Conservation (phyloP, 2,797 vertebrate genomes). For the Enteromius trimaculatus region DNA sequence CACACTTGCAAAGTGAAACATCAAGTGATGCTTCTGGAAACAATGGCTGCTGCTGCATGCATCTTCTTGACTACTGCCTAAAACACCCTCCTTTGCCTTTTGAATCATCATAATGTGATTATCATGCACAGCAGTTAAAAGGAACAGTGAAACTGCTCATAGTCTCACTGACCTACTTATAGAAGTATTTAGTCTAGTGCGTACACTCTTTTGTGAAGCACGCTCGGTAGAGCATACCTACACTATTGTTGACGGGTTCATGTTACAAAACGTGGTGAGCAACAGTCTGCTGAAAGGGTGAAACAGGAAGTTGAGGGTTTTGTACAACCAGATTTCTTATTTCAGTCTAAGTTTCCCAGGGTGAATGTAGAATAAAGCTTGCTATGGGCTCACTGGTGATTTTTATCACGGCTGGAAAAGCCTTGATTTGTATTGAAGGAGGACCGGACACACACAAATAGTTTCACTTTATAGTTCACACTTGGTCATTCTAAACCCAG, state of each 20-base stretch:
- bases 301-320: constrained; percentile 45
- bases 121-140: constrained; percentile 39
- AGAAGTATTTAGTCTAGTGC: not conserved
- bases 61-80: not conserved
- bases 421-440: not conserved
- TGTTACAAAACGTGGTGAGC: constrained; percentile 40
- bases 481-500: not conserved
- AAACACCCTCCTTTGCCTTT: not conserved
- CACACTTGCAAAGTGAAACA: not conserved
- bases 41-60: constrained; percentile 1
- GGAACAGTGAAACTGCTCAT: constrained; percentile 30
- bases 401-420: not conserved
- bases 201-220: constrained; percentile 15
- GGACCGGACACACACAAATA: not conserved
- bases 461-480: not conserved
- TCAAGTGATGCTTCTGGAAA: constrained; percentile 5
- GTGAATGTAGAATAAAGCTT: not conserved
- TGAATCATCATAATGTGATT: constrained; percentile 32
- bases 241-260: not conserved
- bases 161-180: constrained; percentile 29
- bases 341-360: not conserved
- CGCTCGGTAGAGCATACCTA: not conserved
- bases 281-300: constrained; percentile 19
- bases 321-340: constrained; percentile 42
- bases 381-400: not conserved